Conservation (phyloP, 2,113 vertebrate species). For the Camelus bactrianus region DNA sequence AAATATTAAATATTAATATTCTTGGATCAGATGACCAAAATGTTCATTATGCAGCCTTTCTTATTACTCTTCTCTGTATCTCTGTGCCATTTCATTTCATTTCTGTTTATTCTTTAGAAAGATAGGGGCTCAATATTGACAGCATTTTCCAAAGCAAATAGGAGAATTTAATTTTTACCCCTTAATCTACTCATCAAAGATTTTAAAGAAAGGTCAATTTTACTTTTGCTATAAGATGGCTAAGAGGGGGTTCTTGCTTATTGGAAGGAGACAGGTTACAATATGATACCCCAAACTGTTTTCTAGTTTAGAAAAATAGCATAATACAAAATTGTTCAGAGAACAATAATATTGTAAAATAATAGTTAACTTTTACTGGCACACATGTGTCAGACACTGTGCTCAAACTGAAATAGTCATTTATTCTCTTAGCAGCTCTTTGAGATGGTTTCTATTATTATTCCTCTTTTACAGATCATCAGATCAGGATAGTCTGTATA, state of each 20-base stretch:
- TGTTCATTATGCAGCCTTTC: neutral
- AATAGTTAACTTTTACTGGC: neutral
- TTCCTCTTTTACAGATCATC: neutral
- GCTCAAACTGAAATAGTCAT: neutral
- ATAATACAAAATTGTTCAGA: neutral
- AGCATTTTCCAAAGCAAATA: neutral
- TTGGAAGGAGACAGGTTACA: neutral
- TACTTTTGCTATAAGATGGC: neutral
- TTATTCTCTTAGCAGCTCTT: neutral
- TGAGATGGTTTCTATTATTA: neutral
- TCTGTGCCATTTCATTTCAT: neutral
- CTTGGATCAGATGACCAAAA: neutral
- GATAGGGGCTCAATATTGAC: neutral
- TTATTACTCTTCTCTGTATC: neutral
- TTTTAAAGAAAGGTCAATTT: conserved; percentile 31
- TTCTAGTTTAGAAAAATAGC: neutral
- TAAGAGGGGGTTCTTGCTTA: neutral
- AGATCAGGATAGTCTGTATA: neutral
- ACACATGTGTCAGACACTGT: neutral
- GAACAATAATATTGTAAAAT: neutral
- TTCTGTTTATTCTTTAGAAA: conserved; percentile 37
- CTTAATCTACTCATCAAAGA: neutral
- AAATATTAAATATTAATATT: conserved; percentile 46
- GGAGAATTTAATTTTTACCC: neutral
- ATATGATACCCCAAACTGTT: neutral